phyloP scores from a whole-genome alignment of 2,797 vertebrate genomes.

The Eurystomus glaucurus region DNA sequence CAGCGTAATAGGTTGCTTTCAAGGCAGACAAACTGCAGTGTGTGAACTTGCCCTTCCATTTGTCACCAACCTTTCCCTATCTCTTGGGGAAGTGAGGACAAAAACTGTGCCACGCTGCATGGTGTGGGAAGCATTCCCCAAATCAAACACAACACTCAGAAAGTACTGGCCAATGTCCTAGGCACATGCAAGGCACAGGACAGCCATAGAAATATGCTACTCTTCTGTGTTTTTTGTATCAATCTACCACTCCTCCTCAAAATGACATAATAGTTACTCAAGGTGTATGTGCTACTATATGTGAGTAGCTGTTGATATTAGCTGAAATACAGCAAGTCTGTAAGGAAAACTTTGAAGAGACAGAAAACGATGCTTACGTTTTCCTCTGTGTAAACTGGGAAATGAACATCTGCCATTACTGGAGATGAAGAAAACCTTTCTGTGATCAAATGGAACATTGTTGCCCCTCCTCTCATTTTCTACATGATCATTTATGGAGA shows the following conservation, averaged over 20 bases:
- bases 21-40: neutral
- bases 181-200: accelerated
- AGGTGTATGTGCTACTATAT: neutral
- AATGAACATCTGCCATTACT: neutral
- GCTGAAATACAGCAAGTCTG: neutral
- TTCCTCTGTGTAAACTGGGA: neutral
- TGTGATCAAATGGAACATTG: neutral
- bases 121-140: accelerated
- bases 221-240: neutral
- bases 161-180: neutral
- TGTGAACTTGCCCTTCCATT: neutral
- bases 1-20: neutral
- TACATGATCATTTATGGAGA: neutral
- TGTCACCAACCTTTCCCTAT: neutral
- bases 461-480: conserved; percentile 9
- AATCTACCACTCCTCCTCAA: neutral
- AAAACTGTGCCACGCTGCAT: accelerated
- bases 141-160: neutral
- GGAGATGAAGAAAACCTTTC: neutral
- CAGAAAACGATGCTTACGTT: neutral
- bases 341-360: neutral
- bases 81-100: accelerated
- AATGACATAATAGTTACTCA: neutral
- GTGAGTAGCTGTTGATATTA: neutral
- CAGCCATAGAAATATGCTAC: neutral